Base-by-base conservation (phyloP, 2,888 invertebrate species). In the Leptodirus hochenwartii region DNA sequence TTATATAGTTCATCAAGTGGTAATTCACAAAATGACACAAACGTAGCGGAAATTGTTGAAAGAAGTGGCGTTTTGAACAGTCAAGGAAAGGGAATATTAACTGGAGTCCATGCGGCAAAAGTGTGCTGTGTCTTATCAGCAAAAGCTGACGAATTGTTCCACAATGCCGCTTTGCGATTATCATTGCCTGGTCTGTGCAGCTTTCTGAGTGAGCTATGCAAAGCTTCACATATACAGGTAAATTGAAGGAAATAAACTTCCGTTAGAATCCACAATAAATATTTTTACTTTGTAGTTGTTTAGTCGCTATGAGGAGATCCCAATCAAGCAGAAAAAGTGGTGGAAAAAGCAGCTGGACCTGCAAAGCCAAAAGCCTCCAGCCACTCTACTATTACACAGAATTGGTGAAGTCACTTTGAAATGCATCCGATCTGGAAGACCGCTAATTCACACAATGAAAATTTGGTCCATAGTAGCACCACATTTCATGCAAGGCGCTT, bases 401-500 rank as follows among this genome's bases (percentile, higher is more conserved):
- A 72, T 88, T 15, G 85, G 85, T 0, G 88, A 88, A 50, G 81
- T 90, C 0, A 78, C 90, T 41, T 58, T 91, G 37, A 77, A 81
- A 42, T 84, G 88, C 30, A 74, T 87, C 8, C 66, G 80, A 34
- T 84, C 87, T 27, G 81, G 87, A 1, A 54, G 91, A 1, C 91
- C 91, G 0, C 57, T 91, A 15, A 70, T 90, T 24, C 95, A 95
- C 49, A 73, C 88, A 30, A 81, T 95, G 71, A 76, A 80, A 40
- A 73, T 80, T 13, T 95, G 93, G 93, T 82, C 82, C 8, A 77
- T 88, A 1, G 77, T 87, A 1, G 85, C 88, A 1, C 82, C 87
- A 0, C 90, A 93, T 54, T 74, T 93, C 31, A 88, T 91, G 72
- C 88, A 93, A 68, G 88, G 90, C 13, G 85, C 90, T 2, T 88